Evolutionary conservation across 92 coral and sea anemone genomes (phyloP).

Genomic region (Muricea muricata): DNA sequence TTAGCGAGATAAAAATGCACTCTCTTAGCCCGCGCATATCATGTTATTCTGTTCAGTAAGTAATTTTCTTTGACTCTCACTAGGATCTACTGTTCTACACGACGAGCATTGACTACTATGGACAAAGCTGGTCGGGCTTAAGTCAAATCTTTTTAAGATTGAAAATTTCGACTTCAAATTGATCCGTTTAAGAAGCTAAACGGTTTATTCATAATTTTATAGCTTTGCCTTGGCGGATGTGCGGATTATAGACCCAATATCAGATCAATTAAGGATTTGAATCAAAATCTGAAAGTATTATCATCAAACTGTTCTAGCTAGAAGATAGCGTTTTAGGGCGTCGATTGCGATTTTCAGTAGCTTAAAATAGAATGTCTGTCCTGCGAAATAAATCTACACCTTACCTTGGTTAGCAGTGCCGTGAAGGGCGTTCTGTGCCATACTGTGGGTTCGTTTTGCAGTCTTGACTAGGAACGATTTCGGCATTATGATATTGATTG

Average conservation of each 20-base stretch:
- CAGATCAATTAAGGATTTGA: neutral
- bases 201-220: neutral
- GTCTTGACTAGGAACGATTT: constrained; percentile 68
- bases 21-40: neutral
- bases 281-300: neutral
- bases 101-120: neutral
- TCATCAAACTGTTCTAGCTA: neutral
- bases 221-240: neutral
- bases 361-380: neutral
- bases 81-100: neutral
- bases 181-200: neutral
- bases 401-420: neutral
- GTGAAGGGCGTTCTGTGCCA: constrained; percentile 2
- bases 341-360: neutral
- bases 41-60: neutral
- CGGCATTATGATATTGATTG: constrained; percentile 72
- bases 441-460: neutral
- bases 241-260: neutral
- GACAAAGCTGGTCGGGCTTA: neutral
- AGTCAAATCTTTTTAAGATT: neutral
- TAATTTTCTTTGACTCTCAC: neutral
- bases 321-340: neutral
- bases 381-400: neutral
- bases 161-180: neutral
- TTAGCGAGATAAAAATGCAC: neutral